These are phyloP conservation scores for Aphelinus certus DNA, from an alignment of 1,140 invertebrate genomes.

Conservation along the genomic window DNA sequence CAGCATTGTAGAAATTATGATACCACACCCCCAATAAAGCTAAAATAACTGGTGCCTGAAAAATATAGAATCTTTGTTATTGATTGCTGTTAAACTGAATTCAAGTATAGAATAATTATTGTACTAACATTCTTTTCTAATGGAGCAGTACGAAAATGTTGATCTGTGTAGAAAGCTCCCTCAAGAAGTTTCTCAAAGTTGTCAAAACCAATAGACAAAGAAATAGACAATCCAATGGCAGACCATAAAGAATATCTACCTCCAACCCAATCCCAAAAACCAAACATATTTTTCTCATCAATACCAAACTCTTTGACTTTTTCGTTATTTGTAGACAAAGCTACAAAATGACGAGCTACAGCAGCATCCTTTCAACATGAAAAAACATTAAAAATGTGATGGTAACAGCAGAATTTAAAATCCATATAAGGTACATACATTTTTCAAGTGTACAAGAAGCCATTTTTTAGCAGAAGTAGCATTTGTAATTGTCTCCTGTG, in stretches of 20 bases:
- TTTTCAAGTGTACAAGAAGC: conserved; percentile 88
- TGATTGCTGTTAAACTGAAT: neutral
- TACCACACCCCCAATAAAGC: conserved; percentile 97
- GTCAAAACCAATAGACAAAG: conserved; percentile 91
- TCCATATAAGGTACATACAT: conserved; percentile 71
- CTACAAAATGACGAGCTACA: conserved; percentile 98
- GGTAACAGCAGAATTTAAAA: neutral
- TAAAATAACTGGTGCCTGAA: conserved; percentile 90
- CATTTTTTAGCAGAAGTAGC: conserved; percentile 96
- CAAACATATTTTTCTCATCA: conserved; percentile 97
- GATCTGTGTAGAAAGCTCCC: conserved; percentile 94
- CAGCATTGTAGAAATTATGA: conserved; percentile 91
- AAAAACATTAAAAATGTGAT: conserved; percentile 3
- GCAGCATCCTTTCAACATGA: conserved; percentile 71
- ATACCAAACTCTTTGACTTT: conserved; percentile 98
- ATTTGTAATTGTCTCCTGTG: conserved; percentile 99
- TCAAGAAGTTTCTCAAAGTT: conserved; percentile 93
- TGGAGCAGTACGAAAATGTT: conserved; percentile 89
- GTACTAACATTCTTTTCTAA: conserved; percentile 91
- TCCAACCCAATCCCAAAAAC: conserved; percentile 99
- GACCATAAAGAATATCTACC: conserved; percentile 98
- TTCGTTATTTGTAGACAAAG: conserved; percentile 92
- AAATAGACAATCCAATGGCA: conserved; percentile 97
- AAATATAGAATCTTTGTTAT: conserved; percentile 11
- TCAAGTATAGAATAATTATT: neutral